phyloP scores from a whole-genome alignment of 2,113 vertebrate genomes.

The Antennarius striatus region DNA sequence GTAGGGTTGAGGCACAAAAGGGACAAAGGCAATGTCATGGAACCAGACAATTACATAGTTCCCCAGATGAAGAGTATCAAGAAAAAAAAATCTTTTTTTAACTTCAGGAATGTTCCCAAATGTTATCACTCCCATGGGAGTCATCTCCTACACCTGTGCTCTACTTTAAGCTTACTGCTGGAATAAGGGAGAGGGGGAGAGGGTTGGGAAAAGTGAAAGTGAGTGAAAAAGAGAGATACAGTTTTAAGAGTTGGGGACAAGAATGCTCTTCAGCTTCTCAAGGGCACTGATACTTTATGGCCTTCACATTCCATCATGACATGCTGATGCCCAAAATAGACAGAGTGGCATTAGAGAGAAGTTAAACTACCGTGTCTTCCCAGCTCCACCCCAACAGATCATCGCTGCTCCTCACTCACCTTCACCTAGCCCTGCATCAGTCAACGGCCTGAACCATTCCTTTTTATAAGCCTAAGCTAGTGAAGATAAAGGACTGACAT shows the following conservation, averaged over 20 bases:
- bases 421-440: slow-evolving; percentile 52
- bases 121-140: slow-evolving; percentile 56
- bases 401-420: slow-evolving; percentile 46
- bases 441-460: slow-evolving; percentile 58
- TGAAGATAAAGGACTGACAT: slow-evolving; percentile 44
- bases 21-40: slow-evolving; percentile 57
- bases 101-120: slow-evolving; percentile 64
- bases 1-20: slow-evolving; percentile 49
- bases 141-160: slow-evolving; percentile 65
- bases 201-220: slow-evolving; percentile 54
- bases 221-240: slow-evolving; percentile 57
- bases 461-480: slow-evolving; percentile 62
- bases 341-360: slow-evolving; percentile 27
- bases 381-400: slow-evolving; percentile 46
- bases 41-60: slow-evolving; percentile 60
- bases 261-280: slow-evolving; percentile 70
- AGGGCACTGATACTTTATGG: slow-evolving; percentile 75
- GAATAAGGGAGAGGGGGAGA: slow-evolving; percentile 24
- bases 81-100: slow-evolving; percentile 51
- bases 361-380: slow-evolving; percentile 43
- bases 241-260: slow-evolving; percentile 66
- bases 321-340: slow-evolving; percentile 72
- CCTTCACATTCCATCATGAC: slow-evolving; percentile 72
- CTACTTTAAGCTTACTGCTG: slow-evolving; percentile 61
- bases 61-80: slow-evolving; percentile 48